Evolutionary conservation across 1,140 invertebrate species (phyloP), one percentile per base, ranked within the genome.

Genomic region (Meloidogyne hapla): DNA sequence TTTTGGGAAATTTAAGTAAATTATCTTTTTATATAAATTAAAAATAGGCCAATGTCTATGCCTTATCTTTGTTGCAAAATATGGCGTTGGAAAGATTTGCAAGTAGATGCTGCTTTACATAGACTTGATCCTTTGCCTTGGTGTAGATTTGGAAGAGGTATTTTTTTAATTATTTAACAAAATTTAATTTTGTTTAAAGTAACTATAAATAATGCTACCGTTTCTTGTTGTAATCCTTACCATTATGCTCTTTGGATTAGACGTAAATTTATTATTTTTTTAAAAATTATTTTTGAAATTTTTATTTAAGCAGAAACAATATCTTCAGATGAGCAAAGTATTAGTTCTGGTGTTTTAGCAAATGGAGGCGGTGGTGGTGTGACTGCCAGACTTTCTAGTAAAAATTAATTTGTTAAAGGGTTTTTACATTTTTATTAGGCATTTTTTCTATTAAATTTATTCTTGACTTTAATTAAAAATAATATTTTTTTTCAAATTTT

Each of bases 181-280:
- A 12, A 18, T 38, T 42, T 18, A n/a, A 4, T 62, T 56, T 33
- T 21, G 81, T 69, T n/a, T 63, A 21, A 82, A 66, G 85, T 86
- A 25, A 86, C 85, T 10, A 87, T 86, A n/a, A 86, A 86, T 65
- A 86, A 87, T 76, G 86, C 85, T 4, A 86, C 85, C 23, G 84
- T 86, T 33, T 85, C 83, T 28, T 86, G 85, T 75, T 86, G 85
- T 63, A 86, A 86, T 73, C 85, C 85, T 5, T 86, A 79, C 74
- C 85, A 86, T 75, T 86, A 86, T 74, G 85, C 77, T 18, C 61
- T 86, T 13, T 86, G 85, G 85, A 87, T 87, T n/a, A 75, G 83
- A 71, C 84, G 86, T 76, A 74, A 81, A 80, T 81, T 28, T 28
- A n/a, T n/a, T n/a, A n/a, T n/a, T 74, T 82, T 69, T 26, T 40